Evolutionary conservation across 2,888 invertebrate species (phyloP).

Genomic region (Lithosia quadra): DNA sequence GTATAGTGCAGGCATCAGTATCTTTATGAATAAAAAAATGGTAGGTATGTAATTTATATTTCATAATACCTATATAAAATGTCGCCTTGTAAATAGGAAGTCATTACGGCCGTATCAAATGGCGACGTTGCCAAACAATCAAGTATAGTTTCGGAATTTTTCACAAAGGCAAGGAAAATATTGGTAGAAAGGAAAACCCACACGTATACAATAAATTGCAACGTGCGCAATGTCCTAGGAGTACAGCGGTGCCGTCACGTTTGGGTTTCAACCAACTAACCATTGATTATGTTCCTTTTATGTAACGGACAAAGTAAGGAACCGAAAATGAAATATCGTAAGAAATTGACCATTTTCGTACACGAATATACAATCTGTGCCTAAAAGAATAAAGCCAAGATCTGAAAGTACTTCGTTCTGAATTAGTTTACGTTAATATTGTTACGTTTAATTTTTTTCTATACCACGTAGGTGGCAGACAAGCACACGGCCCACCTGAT

Average conservation of each 20-base stretch:
- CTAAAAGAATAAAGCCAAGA: neutral
- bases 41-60: neutral
- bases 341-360: neutral
- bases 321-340: neutral
- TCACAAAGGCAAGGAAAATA: conserved; percentile 21
- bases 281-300: neutral
- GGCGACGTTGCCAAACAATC: conserved; percentile 13
- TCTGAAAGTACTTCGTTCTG: neutral
- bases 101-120: conserved; percentile 7
- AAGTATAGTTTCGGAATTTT: conserved; percentile 14
- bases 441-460: too few relatives aligned
- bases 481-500: too few relatives aligned
- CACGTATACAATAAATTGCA: conserved; percentile 31
- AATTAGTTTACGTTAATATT: neutral
- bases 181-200: conserved; percentile 16
- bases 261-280: conserved; percentile 20
- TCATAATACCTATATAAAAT: neutral
- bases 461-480: too few relatives aligned
- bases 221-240: conserved; percentile 23
- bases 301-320: neutral
- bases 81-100: neutral
- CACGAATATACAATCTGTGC: neutral
- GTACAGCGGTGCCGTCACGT: conserved; percentile 20
- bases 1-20: too few relatives aligned
- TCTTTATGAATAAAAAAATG: too few relatives aligned